These are phyloP conservation scores for Archegozetes longisetosus DNA, from an alignment of 1,140 invertebrate genomes.

Conservation along the genomic window DNA sequence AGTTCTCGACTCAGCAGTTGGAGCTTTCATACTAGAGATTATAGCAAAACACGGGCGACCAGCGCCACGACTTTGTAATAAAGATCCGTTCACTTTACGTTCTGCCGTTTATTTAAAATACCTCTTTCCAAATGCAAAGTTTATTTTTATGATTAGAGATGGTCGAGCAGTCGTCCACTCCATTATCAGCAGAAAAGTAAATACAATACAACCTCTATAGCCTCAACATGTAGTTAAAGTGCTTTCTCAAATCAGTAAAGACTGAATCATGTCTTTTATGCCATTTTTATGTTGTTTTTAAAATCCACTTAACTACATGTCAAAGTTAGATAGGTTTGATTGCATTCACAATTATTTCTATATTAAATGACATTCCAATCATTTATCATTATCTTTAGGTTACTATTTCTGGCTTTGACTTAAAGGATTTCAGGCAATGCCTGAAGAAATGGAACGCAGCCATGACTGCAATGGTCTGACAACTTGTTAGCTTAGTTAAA, in stretches of 20 bases:
- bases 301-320: too few relatives aligned
- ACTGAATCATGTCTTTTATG: too few relatives aligned
- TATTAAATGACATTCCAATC: not conserved
- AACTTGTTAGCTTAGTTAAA: not conserved
- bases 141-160: conserved; percentile 94
- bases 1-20: conserved; percentile 81
- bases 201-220: too few relatives aligned
- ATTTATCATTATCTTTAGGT: conserved; percentile 40
- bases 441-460: conserved; percentile 90
- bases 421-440: conserved; percentile 80
- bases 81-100: conserved; percentile 93
- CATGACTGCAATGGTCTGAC: conserved; percentile 59
- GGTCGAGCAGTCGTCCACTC: conserved; percentile 95
- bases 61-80: conserved; percentile 80
- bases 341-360: too few relatives aligned
- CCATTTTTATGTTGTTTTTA: too few relatives aligned
- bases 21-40: conserved; percentile 86
- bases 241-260: too few relatives aligned
- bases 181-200: conserved; percentile 80
- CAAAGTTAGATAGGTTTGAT: too few relatives aligned
- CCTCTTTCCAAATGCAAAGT: conserved; percentile 62
- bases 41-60: conserved; percentile 89
- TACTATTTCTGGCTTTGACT: conserved; percentile 93
- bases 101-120: conserved; percentile 59
- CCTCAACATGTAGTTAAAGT: not conserved